Base-by-base conservation (phyloP, 1,140 invertebrate genomes). In the Harlomillsia oculata region DNA sequence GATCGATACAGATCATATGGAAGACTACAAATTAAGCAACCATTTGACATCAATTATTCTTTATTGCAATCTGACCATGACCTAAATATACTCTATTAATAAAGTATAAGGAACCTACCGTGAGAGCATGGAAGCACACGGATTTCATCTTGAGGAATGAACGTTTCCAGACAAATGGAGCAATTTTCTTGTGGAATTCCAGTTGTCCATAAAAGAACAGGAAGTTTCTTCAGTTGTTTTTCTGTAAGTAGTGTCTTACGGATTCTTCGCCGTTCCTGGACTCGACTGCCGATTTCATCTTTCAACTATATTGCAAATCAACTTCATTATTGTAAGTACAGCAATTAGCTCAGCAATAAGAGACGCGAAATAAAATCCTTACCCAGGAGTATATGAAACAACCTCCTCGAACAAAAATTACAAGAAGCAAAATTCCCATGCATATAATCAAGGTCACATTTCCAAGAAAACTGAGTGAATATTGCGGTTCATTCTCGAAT, bases 401-500 rank as follows among this genome's bases (percentile, higher is more conserved):
- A n/a, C 9, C 23, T 39, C 48, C 48, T n/a, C 43, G 29, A 5
- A 58, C 5, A 14, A 50, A 39, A 8, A 58, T 13, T 3, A 50
- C 29, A 41, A 57, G 23, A 2, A 43, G 39, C 2, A 58, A 14
- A 14, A 58, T 13, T 23, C 46, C 55, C 30, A 57, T 30, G 28
- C 20, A 43, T 34, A 46, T 39, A 2, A 58, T 39, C 6, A 58
- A 43, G 5, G 48, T 40, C 20, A 58, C 39, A 29, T 58, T 58
- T 6, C 36, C 43, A n/a, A 58, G 28, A 36, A 52, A 40, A 26
- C 56, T 49, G 0, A 52, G 11, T 20, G 26, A 39, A 26, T 40
- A 58, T 3, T 41, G 28, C 2, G 56, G 49, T n/a, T 58, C 56
- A 23, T 58, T 58, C 37, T 58, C 48, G 20, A 58, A 58, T 40